Evolutionary conservation across 1,140 invertebrate genomes (phyloP).

Genomic region (Nephila pilipes): DNA sequence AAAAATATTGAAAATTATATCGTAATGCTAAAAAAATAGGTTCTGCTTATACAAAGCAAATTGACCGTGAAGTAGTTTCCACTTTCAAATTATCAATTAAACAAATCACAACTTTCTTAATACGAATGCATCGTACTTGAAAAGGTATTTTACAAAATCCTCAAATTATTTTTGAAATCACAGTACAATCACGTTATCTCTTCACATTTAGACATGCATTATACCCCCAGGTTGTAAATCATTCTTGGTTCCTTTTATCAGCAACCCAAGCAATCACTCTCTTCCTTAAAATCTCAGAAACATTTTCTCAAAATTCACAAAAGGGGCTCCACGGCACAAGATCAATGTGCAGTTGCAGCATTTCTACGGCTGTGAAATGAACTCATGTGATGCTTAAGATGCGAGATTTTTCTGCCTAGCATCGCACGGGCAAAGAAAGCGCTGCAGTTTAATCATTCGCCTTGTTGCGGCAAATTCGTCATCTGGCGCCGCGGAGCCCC

Average conservation of each 20-base stretch:
- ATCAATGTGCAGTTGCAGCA: not conserved
- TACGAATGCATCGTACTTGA: no score
- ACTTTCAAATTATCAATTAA: no score
- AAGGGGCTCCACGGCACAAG: not conserved
- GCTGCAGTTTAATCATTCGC: not conserved
- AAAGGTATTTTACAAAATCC: no score
- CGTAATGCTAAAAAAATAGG: no score
- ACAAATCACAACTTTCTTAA: no score
- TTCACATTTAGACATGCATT: no score
- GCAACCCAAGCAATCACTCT: not conserved
- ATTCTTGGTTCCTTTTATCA: not conserved
- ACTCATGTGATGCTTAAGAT: not conserved
- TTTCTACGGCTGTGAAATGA: not conserved
- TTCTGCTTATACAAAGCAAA: no score
- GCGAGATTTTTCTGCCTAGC: constrained; percentile 16
- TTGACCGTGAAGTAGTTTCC: no score
- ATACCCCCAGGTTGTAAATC: not conserved
- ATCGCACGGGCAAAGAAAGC: not conserved
- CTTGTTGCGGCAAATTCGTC: not conserved
- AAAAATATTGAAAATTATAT: no score
- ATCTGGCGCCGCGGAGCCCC: constrained; percentile 5
- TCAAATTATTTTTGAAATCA: no score
- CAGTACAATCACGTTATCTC: no score
- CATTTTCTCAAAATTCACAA: not conserved
- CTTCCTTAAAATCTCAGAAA: not conserved